Base-by-base conservation (phyloP, 2,888 invertebrate genomes). In the Orchestes rusci region DNA sequence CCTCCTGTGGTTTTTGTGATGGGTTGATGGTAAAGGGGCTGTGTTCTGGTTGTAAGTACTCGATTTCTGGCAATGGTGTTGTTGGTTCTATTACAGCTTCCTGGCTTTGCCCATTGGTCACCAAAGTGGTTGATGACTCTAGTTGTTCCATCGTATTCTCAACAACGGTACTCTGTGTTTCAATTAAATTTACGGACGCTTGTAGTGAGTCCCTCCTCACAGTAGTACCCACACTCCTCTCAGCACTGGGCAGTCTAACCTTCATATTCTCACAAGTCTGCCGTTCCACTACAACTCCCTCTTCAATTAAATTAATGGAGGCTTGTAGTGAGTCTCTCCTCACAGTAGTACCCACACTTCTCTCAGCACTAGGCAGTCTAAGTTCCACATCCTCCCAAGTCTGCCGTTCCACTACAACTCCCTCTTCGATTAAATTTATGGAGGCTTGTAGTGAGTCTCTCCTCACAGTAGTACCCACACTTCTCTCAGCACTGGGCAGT, bases 11-110 rank as follows among this genome's bases (percentile, higher is more conserved):
- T 31, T 43, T 45, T 23, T 10, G 28, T 27, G 18, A 16, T 3
- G 16, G 4, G 12, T 43, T 16, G 5, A 39, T 51, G 45, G 48
- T 45, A 20, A 48, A 37, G 13, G 27, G 34, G 10, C 10, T n/a
- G 19, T 39, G 32, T 29, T 52, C 49, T 3, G 52, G 46, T 41
- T 48, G 48, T 7, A 53, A 27, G 36, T 53, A 53, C 18, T 42
- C 39, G 27, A 51, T 53, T 16, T 51, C 43, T 13, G 53, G 53
- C 27, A 51, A 44, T 4, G 48, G 45, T 8, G 35, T 39, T 33
- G 30, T 36, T 4, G 49, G 49, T n/a, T n/a, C n/a, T n/a, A n/a
- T n/a, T n/a, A n/a, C n/a, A n/a, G n/a, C n/a, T n/a, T n/a, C n/a
- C n/a, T n/a, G n/a, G n/a, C n/a, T n/a, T n/a, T n/a, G n/a, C n/a